Conservation (phyloP, 2,888 invertebrate species). For the Aleiodes testaceus region DNA sequence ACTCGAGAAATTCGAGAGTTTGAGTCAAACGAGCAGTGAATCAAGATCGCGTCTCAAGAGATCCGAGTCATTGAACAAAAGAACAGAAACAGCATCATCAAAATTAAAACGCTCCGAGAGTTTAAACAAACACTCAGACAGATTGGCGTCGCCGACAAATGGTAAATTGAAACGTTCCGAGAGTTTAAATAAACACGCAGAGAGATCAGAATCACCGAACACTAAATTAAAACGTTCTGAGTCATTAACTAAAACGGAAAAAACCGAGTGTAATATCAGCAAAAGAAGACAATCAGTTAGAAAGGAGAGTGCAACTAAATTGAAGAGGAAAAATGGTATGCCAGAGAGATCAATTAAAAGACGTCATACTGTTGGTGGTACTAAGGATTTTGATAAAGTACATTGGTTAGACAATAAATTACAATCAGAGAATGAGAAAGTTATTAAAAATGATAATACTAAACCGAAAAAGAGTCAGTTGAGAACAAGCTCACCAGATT, state of each 20-base stretch:
- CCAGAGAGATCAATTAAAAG: conserved; percentile 89
- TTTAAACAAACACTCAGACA: conserved; percentile 75
- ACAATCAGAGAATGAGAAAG: conserved; percentile 73
- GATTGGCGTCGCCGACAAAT: conserved; percentile 63
- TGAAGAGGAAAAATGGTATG: conserved; percentile 85
- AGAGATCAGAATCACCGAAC: conserved; percentile 69
- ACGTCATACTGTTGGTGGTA: conserved; percentile 93
- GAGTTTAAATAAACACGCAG: conserved; percentile 70
- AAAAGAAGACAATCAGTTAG: conserved; percentile 77
- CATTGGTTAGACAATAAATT: conserved; percentile 76
- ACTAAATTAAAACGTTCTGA: conserved; percentile 77
- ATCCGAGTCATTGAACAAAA: conserved; percentile 79
- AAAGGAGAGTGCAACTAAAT: conserved; percentile 77
- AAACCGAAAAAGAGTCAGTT: conserved; percentile 76
- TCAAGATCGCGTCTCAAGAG: conserved; percentile 75
- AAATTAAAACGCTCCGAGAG: conserved; percentile 79
- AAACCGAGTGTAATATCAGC: conserved; percentile 86
- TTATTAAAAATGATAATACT: conserved; percentile 74
- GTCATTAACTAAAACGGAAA: conserved; percentile 82
- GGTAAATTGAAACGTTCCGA: conserved; percentile 69
- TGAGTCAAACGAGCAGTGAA: conserved; percentile 63
- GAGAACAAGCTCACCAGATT: conserved; percentile 78
- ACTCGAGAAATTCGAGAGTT: conserved; percentile 67
- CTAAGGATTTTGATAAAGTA: conserved; percentile 86
- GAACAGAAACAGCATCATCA: conserved; percentile 74